phyloP scores from a whole-genome alignment of 2,113 vertebrate genomes.

The Gnathonemus echidnorhynchus region DNA sequence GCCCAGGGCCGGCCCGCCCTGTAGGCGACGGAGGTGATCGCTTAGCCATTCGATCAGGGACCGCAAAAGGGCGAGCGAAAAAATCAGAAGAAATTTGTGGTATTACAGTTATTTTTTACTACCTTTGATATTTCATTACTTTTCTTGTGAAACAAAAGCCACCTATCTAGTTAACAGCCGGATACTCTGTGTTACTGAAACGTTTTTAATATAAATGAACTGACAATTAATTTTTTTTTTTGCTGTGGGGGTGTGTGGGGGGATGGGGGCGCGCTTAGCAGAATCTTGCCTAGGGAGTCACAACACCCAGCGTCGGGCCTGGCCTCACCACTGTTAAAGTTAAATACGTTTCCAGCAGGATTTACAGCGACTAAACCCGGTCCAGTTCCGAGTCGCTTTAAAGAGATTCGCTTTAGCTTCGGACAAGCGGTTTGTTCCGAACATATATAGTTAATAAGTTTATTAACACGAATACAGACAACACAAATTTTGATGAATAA shows the following conservation, averaged over 20 bases:
- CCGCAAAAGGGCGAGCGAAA: background rate
- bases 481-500: background rate
- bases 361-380: background rate
- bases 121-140: background rate
- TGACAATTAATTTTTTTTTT: background rate
- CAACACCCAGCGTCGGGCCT: background rate
- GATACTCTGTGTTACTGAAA: background rate
- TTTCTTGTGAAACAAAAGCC: background rate
- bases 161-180: background rate
- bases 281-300: background rate
- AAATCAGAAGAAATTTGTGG: background rate
- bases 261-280: background rate
- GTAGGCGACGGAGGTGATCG: background rate
- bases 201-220: background rate
- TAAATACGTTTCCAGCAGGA: background rate
- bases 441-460: background rate
- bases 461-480: background rate
- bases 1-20: background rate
- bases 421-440: background rate
- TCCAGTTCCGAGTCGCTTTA: background rate
- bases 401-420: background rate
- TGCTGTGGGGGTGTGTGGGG: background rate
- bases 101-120: background rate
- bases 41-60: background rate
- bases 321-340: background rate